phyloP scores from a whole-genome alignment of 1,140 invertebrate genomes.

The Colletes gigas region DNA sequence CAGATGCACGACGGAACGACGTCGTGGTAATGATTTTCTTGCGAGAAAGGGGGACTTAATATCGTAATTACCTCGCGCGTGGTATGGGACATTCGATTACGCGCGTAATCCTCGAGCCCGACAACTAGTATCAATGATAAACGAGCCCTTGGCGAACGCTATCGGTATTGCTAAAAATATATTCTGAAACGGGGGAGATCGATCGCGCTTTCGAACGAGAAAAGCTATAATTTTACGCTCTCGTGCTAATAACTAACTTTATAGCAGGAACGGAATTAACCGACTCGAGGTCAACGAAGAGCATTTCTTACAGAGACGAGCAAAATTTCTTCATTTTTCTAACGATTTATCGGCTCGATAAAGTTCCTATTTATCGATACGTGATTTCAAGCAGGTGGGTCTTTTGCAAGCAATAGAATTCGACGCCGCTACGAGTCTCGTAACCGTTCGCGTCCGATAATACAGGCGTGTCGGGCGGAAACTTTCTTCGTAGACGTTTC shows the following conservation, averaged over 20 bases:
- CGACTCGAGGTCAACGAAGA: no score
- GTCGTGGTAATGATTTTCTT: neutral
- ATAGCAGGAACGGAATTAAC: no score
- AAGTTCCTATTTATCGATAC: no score
- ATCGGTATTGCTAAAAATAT: neutral
- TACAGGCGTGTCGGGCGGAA: no score
- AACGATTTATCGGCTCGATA: no score
- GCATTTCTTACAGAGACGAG: no score
- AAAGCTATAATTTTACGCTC: neutral
- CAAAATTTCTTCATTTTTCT: no score
- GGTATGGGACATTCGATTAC: constrained; percentile 3
- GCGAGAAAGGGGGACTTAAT: neutral
- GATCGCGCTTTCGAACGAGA: neutral
- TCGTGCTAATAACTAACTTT: neutral
- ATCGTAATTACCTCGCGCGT: neutral
- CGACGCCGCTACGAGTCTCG: no score
- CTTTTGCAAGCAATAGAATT: no score
- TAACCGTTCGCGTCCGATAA: no score
- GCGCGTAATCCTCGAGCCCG: neutral
- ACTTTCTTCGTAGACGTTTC: neutral
- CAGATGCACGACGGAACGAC: neutral
- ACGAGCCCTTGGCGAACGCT: neutral
- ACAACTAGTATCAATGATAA: constrained; percentile 23
- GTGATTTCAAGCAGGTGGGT: no score
- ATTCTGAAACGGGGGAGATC: neutral